Percentiles rank a stretch among this genome's conserved stretches.
phyloP scores from a whole-genome alignment of 1,140 invertebrate genomes.

The Trichogramma pretiosum region DNA sequence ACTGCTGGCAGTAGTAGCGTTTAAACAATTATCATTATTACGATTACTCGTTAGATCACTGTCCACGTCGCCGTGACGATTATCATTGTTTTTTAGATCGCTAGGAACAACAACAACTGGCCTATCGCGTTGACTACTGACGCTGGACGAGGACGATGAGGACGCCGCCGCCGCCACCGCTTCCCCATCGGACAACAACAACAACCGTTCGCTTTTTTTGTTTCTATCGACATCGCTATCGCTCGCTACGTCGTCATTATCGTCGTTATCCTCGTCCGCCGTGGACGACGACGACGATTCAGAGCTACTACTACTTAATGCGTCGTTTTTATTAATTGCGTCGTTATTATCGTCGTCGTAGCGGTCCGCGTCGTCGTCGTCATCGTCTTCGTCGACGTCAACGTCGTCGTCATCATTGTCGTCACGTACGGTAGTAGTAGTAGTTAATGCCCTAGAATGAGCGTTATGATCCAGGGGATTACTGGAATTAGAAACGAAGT shows the following conservation, averaged over 20 bases:
- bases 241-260: conserved; percentile 20
- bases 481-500: conserved; percentile 39
- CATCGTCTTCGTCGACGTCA: not conserved
- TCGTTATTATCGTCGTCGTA: conserved; percentile 8
- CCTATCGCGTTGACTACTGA: conserved; percentile 2
- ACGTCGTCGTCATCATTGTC: conserved; percentile 16
- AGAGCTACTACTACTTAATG: too few species aligned
- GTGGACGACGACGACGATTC: conserved; percentile 5
- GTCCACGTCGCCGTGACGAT: not conserved
- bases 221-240: conserved; percentile 18
- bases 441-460: conserved; percentile 37
- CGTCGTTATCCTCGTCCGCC: too few species aligned
- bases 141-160: conserved; percentile 19
- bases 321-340: too few species aligned
- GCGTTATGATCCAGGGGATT: conserved; percentile 36
- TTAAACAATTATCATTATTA: too few species aligned
- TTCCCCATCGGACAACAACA: conserved; percentile 2
- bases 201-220: too few species aligned
- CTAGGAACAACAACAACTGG: conserved; percentile 1
- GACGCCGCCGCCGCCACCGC: conserved; percentile 2
- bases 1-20: too few species aligned
- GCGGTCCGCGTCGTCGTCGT: conserved; percentile 14
- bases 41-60: too few species aligned
- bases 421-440: conserved; percentile 17
- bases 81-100: conserved; percentile 12